Evolutionary conservation across 2,113 vertebrate species (phyloP).

Genomic region (Charadrius vociferus): DNA sequence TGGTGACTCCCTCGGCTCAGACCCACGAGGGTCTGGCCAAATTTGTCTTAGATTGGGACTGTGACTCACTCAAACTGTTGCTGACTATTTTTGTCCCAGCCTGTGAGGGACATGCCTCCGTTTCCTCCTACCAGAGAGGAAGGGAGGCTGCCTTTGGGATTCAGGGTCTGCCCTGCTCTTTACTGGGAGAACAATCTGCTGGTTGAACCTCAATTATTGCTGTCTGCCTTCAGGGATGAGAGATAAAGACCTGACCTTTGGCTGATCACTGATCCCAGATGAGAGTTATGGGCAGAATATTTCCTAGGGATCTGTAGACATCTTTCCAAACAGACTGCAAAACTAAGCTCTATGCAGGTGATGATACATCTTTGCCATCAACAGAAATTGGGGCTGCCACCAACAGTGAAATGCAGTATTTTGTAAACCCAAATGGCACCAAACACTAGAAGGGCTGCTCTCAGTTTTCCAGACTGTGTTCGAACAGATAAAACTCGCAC

Average conservation of each 20-base stretch:
- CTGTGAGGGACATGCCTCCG: neutral
- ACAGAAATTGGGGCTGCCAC: neutral
- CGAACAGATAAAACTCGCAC: neutral
- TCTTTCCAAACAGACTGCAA: neutral
- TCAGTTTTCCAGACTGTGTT: neutral
- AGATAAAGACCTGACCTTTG: neutral
- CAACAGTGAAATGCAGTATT: fast-evolving
- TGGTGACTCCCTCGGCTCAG: neutral
- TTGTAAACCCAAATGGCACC: neutral
- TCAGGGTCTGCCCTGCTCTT: neutral
- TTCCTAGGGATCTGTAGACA: neutral
- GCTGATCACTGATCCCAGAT: neutral
- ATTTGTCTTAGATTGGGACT: neutral
- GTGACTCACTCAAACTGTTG: neutral
- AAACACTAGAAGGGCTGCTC: neutral
- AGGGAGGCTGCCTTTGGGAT: neutral
- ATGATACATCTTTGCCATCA: neutral
- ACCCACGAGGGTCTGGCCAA: neutral
- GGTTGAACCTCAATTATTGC: neutral
- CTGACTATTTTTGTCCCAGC: neutral
- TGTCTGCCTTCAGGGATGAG: neutral
- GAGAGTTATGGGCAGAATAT: neutral
- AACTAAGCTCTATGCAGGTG: neutral
- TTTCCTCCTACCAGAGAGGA: neutral
- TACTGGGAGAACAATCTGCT: neutral